phyloP scores from a whole-genome alignment of 1,140 invertebrate species.

The Drosophila navojoa region DNA sequence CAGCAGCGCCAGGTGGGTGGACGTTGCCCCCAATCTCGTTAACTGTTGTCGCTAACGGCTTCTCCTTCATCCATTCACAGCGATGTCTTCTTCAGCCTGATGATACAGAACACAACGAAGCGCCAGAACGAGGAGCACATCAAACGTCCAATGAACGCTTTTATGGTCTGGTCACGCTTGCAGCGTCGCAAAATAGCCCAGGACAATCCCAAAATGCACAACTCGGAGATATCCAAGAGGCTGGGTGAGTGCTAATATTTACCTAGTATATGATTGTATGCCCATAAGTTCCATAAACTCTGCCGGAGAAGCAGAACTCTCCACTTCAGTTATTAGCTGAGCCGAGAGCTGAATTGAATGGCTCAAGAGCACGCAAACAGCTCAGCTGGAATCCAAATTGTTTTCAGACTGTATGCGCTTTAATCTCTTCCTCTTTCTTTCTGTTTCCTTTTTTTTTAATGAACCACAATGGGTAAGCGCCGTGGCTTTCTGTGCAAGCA shows the following conservation, averaged over 20 bases:
- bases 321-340: slow-evolving; percentile 4
- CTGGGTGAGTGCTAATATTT: slow-evolving; percentile 88
- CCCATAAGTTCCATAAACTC: neutral
- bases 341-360: neutral
- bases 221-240: slow-evolving; percentile 98
- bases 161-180: slow-evolving; percentile 93
- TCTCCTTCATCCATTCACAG: slow-evolving; percentile 33
- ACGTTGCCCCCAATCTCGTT: neutral
- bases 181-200: slow-evolving; percentile 96
- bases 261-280: neutral
- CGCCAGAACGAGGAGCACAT: slow-evolving; percentile 86
- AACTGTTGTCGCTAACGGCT: neutral
- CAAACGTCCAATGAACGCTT: slow-evolving; percentile 91
- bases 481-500: slow-evolving; percentile 9
- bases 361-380: neutral
- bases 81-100: slow-evolving; percentile 82
- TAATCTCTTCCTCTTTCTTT: slow-evolving; percentile 10
- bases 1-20: slow-evolving; percentile 76
- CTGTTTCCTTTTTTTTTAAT: slow-evolving; percentile 1
- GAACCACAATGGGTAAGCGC: slow-evolving; percentile 16
- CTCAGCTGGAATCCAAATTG: slow-evolving; percentile 8
- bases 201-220: slow-evolving; percentile 99
- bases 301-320: neutral
- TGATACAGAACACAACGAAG: slow-evolving; percentile 83
- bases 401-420: slow-evolving; percentile 7